Percentiles rank a stretch among this genome's conserved stretches.
phyloP scores from a whole-genome alignment of 2,797 vertebrate species.

The Gastrophryne carolinensis region DNA sequence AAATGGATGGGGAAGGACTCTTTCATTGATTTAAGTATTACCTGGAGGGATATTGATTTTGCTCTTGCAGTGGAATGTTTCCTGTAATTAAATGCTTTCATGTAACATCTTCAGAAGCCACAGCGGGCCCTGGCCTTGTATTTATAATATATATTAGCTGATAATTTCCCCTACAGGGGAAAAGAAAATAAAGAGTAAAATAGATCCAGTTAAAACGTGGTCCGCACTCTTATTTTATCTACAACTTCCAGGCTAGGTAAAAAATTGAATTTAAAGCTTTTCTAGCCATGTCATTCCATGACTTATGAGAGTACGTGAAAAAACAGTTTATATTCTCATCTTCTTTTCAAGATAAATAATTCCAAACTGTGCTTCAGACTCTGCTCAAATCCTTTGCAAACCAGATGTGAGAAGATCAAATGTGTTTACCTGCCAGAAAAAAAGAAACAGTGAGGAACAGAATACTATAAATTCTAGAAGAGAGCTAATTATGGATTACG shows the following conservation, averaged over 20 bases:
- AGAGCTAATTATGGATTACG: too few relatives aligned
- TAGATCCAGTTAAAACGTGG: constrained; percentile 7
- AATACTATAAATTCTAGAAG: too few relatives aligned
- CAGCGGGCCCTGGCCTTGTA: constrained; percentile 14
- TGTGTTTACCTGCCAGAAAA: constrained; percentile 66
- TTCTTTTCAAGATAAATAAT: constrained; percentile 8
- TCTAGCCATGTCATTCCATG: background rate
- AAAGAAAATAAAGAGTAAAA: background rate
- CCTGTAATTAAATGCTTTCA: constrained; percentile 19
- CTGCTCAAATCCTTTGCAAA: constrained; percentile 56
- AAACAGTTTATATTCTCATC: background rate
- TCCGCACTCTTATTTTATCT: background rate
- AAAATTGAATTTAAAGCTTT: constrained; percentile 2
- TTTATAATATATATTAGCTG: background rate
- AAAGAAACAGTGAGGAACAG: background rate
- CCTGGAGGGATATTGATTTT: constrained; percentile 9
- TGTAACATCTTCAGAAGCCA: constrained; percentile 21
- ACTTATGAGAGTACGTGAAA: background rate
- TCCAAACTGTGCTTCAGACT: constrained; percentile 52
- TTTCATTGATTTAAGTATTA: background rate
- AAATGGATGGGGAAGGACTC: background rate
- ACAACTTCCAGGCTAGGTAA: background rate
- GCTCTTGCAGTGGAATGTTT: constrained; percentile 23
- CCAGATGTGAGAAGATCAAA: constrained; percentile 21
- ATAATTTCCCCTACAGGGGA: background rate